phyloP scores from a whole-genome alignment of 2,888 invertebrate genomes.

The Dasysyrphus tricinctus region DNA sequence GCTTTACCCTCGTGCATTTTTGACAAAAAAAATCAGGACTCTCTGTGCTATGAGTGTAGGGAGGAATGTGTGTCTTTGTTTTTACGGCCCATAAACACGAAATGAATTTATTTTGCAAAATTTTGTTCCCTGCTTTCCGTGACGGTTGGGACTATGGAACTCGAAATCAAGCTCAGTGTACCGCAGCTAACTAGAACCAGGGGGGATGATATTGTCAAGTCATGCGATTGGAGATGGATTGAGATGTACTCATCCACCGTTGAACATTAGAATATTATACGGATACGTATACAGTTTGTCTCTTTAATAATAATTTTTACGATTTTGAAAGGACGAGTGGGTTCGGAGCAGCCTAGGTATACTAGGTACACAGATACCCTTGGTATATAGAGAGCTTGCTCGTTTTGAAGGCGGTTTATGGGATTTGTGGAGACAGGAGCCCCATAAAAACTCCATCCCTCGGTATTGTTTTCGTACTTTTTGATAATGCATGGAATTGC shows the following conservation, averaged over 20 bases:
- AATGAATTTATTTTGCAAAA: constrained; percentile 73
- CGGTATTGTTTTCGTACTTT: constrained; percentile 49
- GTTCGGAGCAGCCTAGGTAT: constrained; percentile 20
- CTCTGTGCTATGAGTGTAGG: constrained; percentile 23
- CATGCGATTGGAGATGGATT: constrained; percentile 71
- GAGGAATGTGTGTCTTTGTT: constrained; percentile 71
- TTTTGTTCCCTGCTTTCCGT: constrained; percentile 33
- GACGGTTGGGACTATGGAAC: constrained; percentile 17
- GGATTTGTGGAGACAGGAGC: constrained; percentile 43
- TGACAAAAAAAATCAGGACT: constrained; percentile 35
- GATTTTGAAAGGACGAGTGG: constrained; percentile 58
- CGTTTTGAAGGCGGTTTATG: constrained; percentile 58
- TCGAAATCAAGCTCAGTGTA: constrained; percentile 7
- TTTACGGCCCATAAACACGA: constrained; percentile 76
- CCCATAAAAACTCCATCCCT: constrained; percentile 57
- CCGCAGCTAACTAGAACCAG: constrained; percentile 6
- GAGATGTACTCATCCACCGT: constrained; percentile 57
- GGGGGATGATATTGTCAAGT: constrained; percentile 58
- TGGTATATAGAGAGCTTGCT: not conserved
- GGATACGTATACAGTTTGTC: constrained; percentile 55
- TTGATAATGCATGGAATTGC: constrained; percentile 69
- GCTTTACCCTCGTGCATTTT: constrained; percentile 64
- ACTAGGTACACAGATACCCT: constrained; percentile 10
- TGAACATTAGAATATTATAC: constrained; percentile 61
- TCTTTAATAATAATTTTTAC: constrained; percentile 74